Evolutionary conservation across 35 echinoderm and acorn worm genomes (phyloP).

Genomic region (Acanthaster planci): DNA sequence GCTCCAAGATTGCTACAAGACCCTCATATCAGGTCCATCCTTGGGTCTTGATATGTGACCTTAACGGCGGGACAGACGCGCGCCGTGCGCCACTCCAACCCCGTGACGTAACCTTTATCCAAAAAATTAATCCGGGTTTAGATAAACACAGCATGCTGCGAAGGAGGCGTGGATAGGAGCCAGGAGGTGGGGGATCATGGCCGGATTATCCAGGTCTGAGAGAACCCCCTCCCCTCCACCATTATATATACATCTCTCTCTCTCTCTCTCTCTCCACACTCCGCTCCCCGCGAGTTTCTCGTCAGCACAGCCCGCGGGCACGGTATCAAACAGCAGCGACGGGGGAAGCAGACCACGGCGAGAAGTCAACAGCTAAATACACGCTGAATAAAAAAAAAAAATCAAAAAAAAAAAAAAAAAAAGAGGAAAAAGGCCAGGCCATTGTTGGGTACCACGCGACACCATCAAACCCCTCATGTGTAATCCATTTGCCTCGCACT

Average conservation of each 20-base stretch:
- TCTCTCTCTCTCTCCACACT: not conserved
- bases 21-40: not conserved
- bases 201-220: not conserved
- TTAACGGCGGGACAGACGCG: not conserved
- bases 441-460: conserved; percentile 9
- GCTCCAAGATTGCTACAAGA: not conserved
- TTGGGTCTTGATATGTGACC: not conserved
- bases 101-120: not conserved
- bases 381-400: not conserved
- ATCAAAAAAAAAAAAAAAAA: no score
- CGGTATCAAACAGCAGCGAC: not conserved
- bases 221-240: not conserved
- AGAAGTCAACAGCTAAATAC: conserved; percentile 28
- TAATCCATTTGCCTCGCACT: not conserved
- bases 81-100: not conserved
- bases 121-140: conserved; percentile 3
- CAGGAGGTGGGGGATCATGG: not conserved
- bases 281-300: not conserved
- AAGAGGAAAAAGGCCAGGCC: no score
- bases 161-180: not conserved
- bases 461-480: not conserved
- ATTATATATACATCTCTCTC: no score
- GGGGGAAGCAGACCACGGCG: not conserved
- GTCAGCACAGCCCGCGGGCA: not conserved
- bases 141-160: not conserved